Evolutionary conservation across 2,113 vertebrate genomes (phyloP).

Genomic region (Mugil cephalus): DNA sequence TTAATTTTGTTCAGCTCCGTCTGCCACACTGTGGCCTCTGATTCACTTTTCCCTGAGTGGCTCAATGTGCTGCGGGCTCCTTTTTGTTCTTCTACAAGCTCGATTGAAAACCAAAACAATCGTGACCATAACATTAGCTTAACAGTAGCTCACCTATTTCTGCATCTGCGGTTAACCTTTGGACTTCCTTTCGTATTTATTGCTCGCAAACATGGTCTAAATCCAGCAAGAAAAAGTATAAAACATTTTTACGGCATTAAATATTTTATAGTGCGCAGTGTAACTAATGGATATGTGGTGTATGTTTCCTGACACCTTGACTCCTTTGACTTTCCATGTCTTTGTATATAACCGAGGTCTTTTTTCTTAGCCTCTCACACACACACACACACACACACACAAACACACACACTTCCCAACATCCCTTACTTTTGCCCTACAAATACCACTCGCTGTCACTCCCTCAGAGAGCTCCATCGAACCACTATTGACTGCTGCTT

Average conservation of each 20-base stretch:
- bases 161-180: background rate
- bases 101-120: too few species aligned
- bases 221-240: background rate
- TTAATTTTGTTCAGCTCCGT: slow-evolving; percentile 25
- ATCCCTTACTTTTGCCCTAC: slow-evolving; percentile 40
- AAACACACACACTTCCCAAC: slow-evolving; percentile 26
- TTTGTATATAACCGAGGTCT: slow-evolving; percentile 7
- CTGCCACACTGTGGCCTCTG: background rate
- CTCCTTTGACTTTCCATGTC: slow-evolving; percentile 46
- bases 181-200: background rate
- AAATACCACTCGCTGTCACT: slow-evolving; percentile 53
- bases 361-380: background rate
- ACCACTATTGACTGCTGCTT: slow-evolving; percentile 60
- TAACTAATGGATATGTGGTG: background rate
- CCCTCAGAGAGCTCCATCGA: slow-evolving; percentile 50
- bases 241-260: background rate
- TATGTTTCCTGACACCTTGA: slow-evolving; percentile 2
- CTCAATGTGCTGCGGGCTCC: slow-evolving; percentile 3
- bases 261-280: background rate
- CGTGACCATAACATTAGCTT: background rate
- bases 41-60: slow-evolving; percentile 33
- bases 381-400: slow-evolving; percentile 4
- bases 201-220: background rate
- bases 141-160: background rate
- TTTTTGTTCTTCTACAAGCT: slow-evolving; percentile 1